A percentile compares a stretch with the other conserved stretches of the same genome.
phyloP scores from a whole-genome alignment of 2,797 vertebrate genomes.

The Gymnoscopelus braueri region DNA sequence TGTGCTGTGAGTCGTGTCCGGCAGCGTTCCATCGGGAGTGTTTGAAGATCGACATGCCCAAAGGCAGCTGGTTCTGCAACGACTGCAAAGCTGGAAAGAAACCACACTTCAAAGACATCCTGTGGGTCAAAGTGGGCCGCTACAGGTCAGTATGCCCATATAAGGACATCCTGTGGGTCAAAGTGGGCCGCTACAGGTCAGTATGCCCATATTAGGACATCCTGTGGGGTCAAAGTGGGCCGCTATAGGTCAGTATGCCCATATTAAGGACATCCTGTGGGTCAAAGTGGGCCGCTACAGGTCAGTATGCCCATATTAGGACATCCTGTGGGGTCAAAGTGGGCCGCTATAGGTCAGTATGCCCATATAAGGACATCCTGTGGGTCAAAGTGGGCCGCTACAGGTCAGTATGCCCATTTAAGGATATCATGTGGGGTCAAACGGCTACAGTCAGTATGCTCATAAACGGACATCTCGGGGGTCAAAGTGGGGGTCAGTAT shows the following conservation, averaged over 20 bases:
- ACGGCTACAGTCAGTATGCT: no score
- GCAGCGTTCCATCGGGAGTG: constrained; percentile 98
- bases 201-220: neutral
- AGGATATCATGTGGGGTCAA: neutral
- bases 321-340: neutral
- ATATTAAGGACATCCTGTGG: constrained; percentile 97
- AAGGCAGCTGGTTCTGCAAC: constrained; percentile 98
- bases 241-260: no score
- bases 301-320: constrained; percentile 75
- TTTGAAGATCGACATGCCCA: constrained; percentile 97
- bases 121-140: constrained; percentile 98
- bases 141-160: constrained; percentile 87
- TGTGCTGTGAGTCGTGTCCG: constrained; percentile 98
- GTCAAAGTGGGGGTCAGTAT: constrained; percentile 96
- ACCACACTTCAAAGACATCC: constrained; percentile 94
- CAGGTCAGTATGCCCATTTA: constrained; percentile 83
- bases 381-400: constrained; percentile 99
- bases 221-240: neutral
- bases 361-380: constrained; percentile 58
- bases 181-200: no score
- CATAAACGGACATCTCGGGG: constrained; percentile 79
- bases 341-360: no score
- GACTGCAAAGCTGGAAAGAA: constrained; percentile 98
- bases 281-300: constrained; percentile 98
- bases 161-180: neutral